Percentiles rank a stretch among this genome's conserved stretches.
phyloP scores from a whole-genome alignment of 2,113 vertebrate species.

The Larimichthys crocea region DNA sequence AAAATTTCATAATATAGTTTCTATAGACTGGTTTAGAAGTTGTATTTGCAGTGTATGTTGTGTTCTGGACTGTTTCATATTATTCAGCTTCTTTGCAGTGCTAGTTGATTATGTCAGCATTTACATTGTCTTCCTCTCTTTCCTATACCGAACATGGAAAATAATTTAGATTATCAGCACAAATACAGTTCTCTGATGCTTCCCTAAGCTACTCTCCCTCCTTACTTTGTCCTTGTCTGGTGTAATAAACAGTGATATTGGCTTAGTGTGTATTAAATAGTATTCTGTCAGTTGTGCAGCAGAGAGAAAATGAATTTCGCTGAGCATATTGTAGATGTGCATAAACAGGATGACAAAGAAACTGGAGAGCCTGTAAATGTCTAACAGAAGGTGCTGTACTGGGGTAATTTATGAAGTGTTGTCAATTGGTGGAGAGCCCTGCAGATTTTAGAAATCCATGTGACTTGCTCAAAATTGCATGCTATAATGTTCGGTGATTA shows the following conservation, averaged over 20 bases:
- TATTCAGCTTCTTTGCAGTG: conserved; percentile 56
- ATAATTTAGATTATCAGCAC: conserved; percentile 75
- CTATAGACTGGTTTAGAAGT: not conserved
- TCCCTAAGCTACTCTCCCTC: conserved; percentile 54
- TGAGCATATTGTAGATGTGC: conserved; percentile 54
- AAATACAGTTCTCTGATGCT: conserved; percentile 61
- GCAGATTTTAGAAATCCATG: conserved; percentile 59
- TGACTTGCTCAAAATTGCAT: conserved; percentile 32
- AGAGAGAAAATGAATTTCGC: conserved; percentile 59
- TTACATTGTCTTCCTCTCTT: conserved; percentile 59
- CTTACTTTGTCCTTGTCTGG: conserved; percentile 61
- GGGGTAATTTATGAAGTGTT: conserved; percentile 64
- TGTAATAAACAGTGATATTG: conserved; percentile 61
- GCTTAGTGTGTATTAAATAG: conserved; percentile 59
- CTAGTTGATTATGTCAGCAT: conserved; percentile 71
- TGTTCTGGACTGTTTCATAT: conserved; percentile 43
- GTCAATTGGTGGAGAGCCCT: conserved; percentile 31
- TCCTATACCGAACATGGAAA: conserved; percentile 58
- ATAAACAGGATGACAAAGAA: conserved; percentile 67
- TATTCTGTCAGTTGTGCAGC: conserved; percentile 57
- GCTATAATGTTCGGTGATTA: conserved; percentile 24
- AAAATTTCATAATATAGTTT: not conserved
- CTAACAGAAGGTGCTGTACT: conserved; percentile 56
- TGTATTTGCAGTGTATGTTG: conserved; percentile 9
- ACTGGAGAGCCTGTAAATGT: conserved; percentile 56